phyloP scores from a whole-genome alignment of 2,888 invertebrate species.

The Brachycybe producta region DNA sequence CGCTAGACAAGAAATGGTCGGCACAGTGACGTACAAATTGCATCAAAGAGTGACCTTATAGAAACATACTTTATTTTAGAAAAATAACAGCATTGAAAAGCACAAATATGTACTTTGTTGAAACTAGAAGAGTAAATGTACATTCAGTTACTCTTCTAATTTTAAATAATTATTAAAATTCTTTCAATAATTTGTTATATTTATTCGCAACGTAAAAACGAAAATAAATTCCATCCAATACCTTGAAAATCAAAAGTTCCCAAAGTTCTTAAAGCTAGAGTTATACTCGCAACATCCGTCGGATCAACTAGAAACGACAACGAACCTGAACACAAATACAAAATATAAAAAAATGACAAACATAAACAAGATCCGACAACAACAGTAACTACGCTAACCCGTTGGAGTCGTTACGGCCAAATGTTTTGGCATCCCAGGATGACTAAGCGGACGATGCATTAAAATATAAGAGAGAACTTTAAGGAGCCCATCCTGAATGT shows the following conservation, averaged over 20 bases:
- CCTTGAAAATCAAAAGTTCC: conserved; percentile 80
- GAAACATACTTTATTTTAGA: too few relatives aligned
- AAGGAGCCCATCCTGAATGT: conserved; percentile 83
- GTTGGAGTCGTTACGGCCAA: conserved; percentile 39
- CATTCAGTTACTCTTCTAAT: too few relatives aligned
- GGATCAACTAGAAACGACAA: conserved; percentile 42
- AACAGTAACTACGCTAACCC: neutral
- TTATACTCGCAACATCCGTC: conserved; percentile 67
- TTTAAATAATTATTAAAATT: too few relatives aligned
- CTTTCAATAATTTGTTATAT: too few relatives aligned
- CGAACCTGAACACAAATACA: conserved; percentile 17
- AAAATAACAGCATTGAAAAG: too few relatives aligned
- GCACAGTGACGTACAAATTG: conserved; percentile 87
- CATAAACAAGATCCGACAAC: neutral
- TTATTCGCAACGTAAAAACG: too few relatives aligned
- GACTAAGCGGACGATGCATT: conserved; percentile 70
- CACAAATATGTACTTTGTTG: too few relatives aligned
- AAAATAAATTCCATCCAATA: too few relatives aligned
- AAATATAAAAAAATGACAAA: conserved; percentile 3
- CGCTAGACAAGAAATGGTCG: conserved; percentile 77
- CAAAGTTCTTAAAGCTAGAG: conserved; percentile 80
- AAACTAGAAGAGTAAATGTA: too few relatives aligned
- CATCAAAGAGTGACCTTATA: conserved; percentile 60
- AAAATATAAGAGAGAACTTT: conserved; percentile 81
- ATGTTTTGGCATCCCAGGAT: conserved; percentile 46